phyloP scores from a whole-genome alignment of 2,113 vertebrate species.

The Agelaius phoeniceus region DNA sequence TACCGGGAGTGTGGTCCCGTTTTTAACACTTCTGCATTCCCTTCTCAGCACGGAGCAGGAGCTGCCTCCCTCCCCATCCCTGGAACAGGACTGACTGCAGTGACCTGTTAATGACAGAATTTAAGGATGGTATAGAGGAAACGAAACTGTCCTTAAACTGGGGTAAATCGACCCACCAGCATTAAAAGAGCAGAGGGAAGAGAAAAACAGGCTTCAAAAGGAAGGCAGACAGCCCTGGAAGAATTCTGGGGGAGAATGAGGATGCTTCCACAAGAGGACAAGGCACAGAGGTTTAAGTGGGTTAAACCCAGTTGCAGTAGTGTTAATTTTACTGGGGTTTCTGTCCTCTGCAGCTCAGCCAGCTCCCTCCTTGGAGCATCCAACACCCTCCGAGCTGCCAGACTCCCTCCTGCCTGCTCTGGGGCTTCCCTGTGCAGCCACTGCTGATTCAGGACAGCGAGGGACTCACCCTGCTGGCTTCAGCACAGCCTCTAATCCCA shows the following conservation, averaged over 20 bases:
- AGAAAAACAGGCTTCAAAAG: neutral
- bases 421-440: neutral
- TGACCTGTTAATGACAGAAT: neutral
- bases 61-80: neutral
- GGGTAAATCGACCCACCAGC: neutral
- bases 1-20: no score
- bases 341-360: neutral
- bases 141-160: no score
- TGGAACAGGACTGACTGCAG: neutral
- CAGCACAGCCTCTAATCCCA: conserved; percentile 9
- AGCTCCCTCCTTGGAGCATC: neutral
- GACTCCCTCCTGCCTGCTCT: rapidly evolving
- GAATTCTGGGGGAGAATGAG: neutral
- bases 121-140: neutral
- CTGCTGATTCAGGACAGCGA: neutral
- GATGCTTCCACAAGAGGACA: neutral
- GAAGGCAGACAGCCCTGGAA: neutral
- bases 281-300: neutral
- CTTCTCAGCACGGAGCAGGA: rapidly evolving
- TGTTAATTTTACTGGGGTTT: neutral
- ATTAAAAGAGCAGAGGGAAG: neutral
- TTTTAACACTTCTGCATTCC: no score
- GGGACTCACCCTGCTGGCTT: neutral
- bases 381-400: rapidly evolving
- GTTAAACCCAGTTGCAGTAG: neutral